These are phyloP conservation scores for Channa maculata DNA, from an alignment of 2,113 vertebrate species.

Conservation along the genomic window DNA sequence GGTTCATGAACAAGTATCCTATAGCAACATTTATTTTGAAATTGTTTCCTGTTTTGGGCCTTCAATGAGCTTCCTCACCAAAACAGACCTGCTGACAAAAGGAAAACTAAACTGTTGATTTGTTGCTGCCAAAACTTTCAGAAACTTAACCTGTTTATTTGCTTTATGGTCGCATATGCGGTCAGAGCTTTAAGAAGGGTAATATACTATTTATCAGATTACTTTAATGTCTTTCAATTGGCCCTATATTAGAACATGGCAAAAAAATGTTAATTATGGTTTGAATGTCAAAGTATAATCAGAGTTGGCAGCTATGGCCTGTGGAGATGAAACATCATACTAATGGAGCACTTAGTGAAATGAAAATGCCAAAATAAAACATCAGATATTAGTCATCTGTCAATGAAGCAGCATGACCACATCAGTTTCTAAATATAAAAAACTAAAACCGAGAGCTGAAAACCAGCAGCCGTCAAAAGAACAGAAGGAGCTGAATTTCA, in stretches of 20 bases:
- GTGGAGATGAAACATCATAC: constrained; percentile 23
- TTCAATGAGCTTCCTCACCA: too few relatives aligned
- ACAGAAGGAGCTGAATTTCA: constrained; percentile 34
- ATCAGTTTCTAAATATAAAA: constrained; percentile 23
- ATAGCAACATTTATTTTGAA: too few relatives aligned
- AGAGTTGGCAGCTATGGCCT: constrained; percentile 23
- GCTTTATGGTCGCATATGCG: background rate
- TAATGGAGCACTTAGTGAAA: constrained; percentile 61
- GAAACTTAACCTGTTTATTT: background rate
- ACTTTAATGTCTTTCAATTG: background rate
- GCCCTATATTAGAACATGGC: background rate
- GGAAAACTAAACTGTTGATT: background rate
- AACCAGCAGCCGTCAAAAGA: constrained; percentile 22
- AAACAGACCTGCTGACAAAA: background rate
- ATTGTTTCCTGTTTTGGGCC: too few relatives aligned
- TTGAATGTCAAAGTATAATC: constrained; percentile 45
- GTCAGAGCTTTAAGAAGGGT: background rate
- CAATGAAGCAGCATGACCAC: constrained; percentile 28
- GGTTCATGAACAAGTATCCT: too few relatives aligned
- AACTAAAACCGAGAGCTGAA: constrained; percentile 6
- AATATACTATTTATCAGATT: background rate
- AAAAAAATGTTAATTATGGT: constrained; percentile 17
- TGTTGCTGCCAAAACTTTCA: background rate
- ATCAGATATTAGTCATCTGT: constrained; percentile 47
- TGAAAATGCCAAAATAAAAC: constrained; percentile 62